These are phyloP conservation scores for Dioctria rufipes DNA, from an alignment of 2,888 invertebrate genomes.

Conservation along the genomic window DNA sequence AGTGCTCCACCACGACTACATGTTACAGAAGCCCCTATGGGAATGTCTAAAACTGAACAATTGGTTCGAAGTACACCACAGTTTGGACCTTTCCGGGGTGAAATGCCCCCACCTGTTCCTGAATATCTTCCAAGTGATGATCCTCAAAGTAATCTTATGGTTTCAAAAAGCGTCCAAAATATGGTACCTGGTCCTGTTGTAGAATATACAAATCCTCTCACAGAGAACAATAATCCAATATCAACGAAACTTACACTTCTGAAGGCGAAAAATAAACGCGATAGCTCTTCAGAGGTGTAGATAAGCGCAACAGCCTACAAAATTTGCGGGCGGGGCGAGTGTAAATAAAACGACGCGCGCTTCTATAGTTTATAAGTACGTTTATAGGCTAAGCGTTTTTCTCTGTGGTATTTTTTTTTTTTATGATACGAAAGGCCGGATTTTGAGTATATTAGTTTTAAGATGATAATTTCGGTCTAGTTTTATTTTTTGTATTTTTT, in stretches of 20 bases:
- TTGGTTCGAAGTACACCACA: constrained; percentile 79
- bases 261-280: constrained; percentile 32
- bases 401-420: constrained; percentile 32
- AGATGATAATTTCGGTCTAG: neutral
- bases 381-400: constrained; percentile 22
- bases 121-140: constrained; percentile 69
- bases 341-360: constrained; percentile 30
- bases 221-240: constrained; percentile 60
- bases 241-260: constrained; percentile 71
- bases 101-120: constrained; percentile 77
- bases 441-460: constrained; percentile 11
- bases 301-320: neutral
- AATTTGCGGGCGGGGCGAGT: constrained; percentile 4
- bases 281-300: neutral
- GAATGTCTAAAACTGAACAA: constrained; percentile 74
- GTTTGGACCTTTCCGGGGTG: constrained; percentile 82
- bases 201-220: constrained; percentile 63
- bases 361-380: constrained; percentile 1
- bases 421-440: constrained; percentile 1
- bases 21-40: constrained; percentile 60
- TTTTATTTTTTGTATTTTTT: neutral
- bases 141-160: constrained; percentile 66
- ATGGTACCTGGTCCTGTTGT: constrained; percentile 59
- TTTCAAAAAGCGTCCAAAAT: neutral
- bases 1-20: constrained; percentile 70